Evolutionary conservation across 2,113 vertebrate genomes (phyloP), one percentile per base, ranked within the genome.

Genomic region (Tachuris rubrigastra): DNA sequence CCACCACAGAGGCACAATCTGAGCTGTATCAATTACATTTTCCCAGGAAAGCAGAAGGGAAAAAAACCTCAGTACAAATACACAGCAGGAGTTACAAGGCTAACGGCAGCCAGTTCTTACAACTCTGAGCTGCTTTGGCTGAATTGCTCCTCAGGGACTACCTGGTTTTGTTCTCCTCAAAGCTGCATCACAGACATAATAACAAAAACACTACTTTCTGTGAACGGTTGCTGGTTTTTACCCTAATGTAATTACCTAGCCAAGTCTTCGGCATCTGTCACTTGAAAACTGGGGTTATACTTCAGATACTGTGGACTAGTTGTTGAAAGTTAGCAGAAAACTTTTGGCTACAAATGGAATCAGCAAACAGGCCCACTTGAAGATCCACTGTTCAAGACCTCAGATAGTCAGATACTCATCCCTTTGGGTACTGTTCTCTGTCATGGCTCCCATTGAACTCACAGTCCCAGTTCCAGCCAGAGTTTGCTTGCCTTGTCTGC

Each of bases 381-480:
- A 60, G 44, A 77, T 21, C 25, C 37, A n/a, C 35, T 46, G 22
- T 39, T 69, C 46, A 62, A 20, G 17, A 74, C 27, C 1, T 52
- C 50, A 27, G 4, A 9, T 1, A 52, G 58, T 67, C 0, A 1
- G 4, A 9, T 1, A 52, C 60, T 67, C 0, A 1, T 22, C 21
- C 10, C 52, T 76, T 79, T 25, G 73, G 37, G 62, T 46, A 46
- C 7, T 1, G 1, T 12, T 49, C 42, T 74, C 33, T 93, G 12
- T n/a, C 62, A 35, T 5, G 12, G 31, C 13, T 85, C 37, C n/a
- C 24, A 15, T 1, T 14, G 8, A 41, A 90, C 23, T 2, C 52
- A 22, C 16, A 81, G 16, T 52, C 28, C 13, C 28, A 79, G 3
- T 31, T 78, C 73, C 50, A 77, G 35, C 30, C 75, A 52, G 60